Evolutionary conservation across 2,113 vertebrate genomes (phyloP).

Genomic region (Apeltes quadracus): DNA sequence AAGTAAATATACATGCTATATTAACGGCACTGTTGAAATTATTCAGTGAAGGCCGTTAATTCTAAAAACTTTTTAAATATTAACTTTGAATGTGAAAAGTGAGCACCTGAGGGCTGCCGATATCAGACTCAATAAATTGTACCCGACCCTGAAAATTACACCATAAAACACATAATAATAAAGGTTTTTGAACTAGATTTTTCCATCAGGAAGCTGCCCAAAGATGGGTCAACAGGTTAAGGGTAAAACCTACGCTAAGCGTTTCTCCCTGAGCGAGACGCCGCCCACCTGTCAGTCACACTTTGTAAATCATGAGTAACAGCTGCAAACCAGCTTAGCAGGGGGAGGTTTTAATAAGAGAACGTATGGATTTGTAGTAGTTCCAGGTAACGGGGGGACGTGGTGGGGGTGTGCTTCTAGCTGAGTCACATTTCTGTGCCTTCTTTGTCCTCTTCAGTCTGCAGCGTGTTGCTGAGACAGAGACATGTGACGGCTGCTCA

Average conservation of each 20-base stretch:
- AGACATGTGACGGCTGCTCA: slow-evolving; percentile 30
- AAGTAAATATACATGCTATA: no score
- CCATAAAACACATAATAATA: neutral
- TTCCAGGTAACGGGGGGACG: neutral
- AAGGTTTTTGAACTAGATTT: neutral
- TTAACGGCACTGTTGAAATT: neutral
- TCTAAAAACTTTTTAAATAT: neutral
- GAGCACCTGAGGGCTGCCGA: neutral
- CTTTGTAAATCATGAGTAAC: neutral
- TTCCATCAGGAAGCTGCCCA: neutral
- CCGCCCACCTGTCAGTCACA: neutral
- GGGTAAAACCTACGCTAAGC: neutral
- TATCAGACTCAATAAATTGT: neutral
- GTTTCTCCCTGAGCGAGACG: no score
- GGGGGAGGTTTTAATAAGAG: neutral
- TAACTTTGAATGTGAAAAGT: neutral
- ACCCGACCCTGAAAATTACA: no score
- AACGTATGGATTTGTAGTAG: neutral
- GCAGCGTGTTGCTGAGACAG: neutral
- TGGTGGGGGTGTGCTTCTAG: neutral
- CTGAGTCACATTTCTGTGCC: slow-evolving; percentile 30
- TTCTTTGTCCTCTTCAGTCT: slow-evolving; percentile 2
- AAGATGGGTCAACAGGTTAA: neutral
- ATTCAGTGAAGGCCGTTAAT: neutral
- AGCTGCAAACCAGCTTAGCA: neutral